Conservation (phyloP, 2,888 invertebrate genomes). For the Drosophila trichaetosa region DNA sequence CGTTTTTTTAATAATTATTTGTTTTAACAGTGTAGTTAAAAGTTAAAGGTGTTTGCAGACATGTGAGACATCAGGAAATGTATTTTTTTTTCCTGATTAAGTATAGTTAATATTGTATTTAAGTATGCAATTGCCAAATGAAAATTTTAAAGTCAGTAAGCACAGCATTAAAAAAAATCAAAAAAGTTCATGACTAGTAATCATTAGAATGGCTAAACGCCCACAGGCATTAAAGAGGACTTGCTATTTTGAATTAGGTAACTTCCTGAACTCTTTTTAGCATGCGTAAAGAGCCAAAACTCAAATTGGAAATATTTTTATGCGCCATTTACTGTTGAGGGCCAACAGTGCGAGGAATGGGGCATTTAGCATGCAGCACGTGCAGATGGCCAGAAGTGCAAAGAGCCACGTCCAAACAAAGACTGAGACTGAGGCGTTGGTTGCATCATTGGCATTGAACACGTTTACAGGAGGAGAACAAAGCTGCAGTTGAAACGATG, state of each 20-base stretch:
- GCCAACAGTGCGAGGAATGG: constrained; percentile 13
- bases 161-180: constrained; percentile 20
- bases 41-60: neutral
- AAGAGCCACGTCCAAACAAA: constrained; percentile 44
- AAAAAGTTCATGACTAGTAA: constrained; percentile 17
- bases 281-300: constrained; percentile 30
- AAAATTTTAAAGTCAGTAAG: neutral
- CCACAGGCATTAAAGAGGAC: constrained; percentile 39
- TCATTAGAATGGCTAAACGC: constrained; percentile 12
- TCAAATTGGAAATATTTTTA: constrained; percentile 64
- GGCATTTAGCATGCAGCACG: constrained; percentile 43
- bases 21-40: neutral
- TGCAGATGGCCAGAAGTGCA: constrained; percentile 40
- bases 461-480: constrained; percentile 34
- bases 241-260: constrained; percentile 32
- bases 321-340: constrained; percentile 47
- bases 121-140: neutral
- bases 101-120: neutral
- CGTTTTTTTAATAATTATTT: neutral
- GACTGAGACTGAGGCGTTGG: constrained; percentile 37
- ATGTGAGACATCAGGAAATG: neutral
- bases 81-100: neutral
- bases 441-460: constrained; percentile 53
- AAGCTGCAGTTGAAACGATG: constrained; percentile 34
- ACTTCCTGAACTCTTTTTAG: constrained; percentile 43